Evolutionary conservation across 2,888 invertebrate species (phyloP).

Genomic region (Eupithecia subumbrata): DNA sequence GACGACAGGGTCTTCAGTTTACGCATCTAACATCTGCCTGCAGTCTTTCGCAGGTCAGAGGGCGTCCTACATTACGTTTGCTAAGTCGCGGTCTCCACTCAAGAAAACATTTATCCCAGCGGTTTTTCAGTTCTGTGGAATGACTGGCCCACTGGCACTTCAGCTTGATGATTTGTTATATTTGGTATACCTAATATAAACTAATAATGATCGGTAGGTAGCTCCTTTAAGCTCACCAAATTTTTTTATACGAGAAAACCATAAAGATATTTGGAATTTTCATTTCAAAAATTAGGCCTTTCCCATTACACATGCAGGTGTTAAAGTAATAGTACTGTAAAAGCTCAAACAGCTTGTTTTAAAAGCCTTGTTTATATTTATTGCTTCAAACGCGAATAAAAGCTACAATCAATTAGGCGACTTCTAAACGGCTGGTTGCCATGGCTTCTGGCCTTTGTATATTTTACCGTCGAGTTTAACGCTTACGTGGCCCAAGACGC

Average conservation of each 20-base stretch:
- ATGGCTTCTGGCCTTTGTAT: neutral
- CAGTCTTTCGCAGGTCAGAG: neutral
- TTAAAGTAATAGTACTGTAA: constrained; percentile 5
- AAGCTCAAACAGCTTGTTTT: constrained; percentile 21
- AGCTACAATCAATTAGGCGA: constrained; percentile 26
- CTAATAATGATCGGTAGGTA: neutral
- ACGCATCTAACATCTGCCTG: neutral
- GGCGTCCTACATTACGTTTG: neutral
- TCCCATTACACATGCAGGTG: constrained; percentile 14
- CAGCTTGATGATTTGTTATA: neutral
- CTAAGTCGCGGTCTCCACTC: neutral
- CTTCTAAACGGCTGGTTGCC: neutral
- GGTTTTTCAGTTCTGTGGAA: neutral
- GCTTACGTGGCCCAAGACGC: no score
- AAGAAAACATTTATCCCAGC: neutral
- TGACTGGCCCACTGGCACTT: neutral
- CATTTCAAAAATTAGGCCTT: neutral
- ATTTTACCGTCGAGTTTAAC: neutral
- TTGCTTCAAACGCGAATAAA: constrained; percentile 26
- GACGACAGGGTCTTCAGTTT: neutral
- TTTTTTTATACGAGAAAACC: neutral
- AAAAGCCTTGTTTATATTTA: constrained; percentile 21
- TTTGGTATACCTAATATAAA: neutral
- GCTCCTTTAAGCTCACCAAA: neutral
- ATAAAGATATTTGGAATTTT: neutral